phyloP scores from a whole-genome alignment of 2,113 vertebrate species.

The Ascaphus truei region DNA sequence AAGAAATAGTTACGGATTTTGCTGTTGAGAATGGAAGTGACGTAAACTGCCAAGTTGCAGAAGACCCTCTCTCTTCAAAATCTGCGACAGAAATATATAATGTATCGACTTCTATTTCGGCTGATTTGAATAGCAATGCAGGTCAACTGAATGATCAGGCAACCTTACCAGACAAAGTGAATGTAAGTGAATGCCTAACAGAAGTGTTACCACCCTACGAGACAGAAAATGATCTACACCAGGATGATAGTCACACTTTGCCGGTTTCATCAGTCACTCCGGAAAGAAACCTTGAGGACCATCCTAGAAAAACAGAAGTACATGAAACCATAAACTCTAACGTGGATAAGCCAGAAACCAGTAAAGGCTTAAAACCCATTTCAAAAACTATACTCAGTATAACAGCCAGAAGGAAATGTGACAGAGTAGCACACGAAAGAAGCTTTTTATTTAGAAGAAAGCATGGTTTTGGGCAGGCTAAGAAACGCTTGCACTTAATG shows the following conservation, averaged over 20 bases:
- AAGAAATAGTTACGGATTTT: background rate
- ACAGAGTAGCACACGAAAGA: constrained; percentile 43
- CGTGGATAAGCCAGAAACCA: constrained; percentile 28
- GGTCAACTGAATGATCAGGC: constrained; percentile 24
- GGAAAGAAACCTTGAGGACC: constrained; percentile 24
- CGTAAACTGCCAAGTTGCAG: background rate
- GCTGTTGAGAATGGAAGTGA: background rate
- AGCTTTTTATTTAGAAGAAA: constrained; percentile 46
- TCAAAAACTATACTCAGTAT: constrained; percentile 29
- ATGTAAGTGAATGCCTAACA: constrained; percentile 12
- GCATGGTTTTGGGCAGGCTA: constrained; percentile 54
- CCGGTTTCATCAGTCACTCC: background rate
- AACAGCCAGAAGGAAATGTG: constrained; percentile 24
- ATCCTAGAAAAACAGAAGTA: constrained; percentile 22
- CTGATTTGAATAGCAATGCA: constrained; percentile 29
- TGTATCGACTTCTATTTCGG: constrained; percentile 34
- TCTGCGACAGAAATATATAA: constrained; percentile 41
- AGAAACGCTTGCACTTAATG: constrained; percentile 56
- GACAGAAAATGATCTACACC: background rate
- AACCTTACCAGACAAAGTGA: constrained; percentile 16
- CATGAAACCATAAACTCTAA: constrained; percentile 25
- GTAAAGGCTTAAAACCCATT: background rate
- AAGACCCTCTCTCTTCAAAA: constrained; percentile 36
- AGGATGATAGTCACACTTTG: background rate
- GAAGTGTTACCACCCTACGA: background rate